Conservation (phyloP, 2,797 vertebrate genomes). For the Schizopygopsis malacanthus region DNA sequence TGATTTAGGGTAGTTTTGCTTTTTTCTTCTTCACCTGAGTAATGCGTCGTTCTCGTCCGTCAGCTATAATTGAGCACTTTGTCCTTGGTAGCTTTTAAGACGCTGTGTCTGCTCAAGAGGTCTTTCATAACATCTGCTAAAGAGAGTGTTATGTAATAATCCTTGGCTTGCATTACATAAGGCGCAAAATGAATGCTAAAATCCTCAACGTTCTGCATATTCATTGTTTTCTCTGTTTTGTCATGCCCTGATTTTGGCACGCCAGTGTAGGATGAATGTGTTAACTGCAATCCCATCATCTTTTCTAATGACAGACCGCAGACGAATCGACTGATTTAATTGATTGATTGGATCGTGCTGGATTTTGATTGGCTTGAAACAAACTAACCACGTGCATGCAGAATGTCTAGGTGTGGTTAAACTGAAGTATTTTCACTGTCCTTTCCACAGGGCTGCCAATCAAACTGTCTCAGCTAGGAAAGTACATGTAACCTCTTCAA, state of each 20-base stretch:
- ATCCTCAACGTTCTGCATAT: conserved; percentile 32
- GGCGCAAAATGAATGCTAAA: conserved; percentile 43
- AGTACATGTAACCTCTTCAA: conserved; percentile 75
- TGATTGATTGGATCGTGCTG: not conserved
- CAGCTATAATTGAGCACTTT: conserved; percentile 52
- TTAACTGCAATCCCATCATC: conserved; percentile 27
- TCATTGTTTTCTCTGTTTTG: conserved; percentile 40
- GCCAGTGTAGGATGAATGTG: conserved; percentile 2
- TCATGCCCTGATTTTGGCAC: conserved; percentile 27
- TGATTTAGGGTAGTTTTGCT: conserved; percentile 16
- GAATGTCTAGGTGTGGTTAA: not conserved
- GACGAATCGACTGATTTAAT: not conserved
- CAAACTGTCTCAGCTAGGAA: conserved; percentile 85
- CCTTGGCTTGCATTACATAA: conserved; percentile 54
- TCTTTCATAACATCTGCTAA: conserved; percentile 62
- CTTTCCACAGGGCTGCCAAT: conserved; percentile 82
- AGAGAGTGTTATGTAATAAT: conserved; percentile 61
- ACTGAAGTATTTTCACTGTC: conserved; percentile 59
- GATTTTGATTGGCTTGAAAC: not conserved
- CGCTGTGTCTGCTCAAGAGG: conserved; percentile 53
- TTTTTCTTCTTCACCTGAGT: conserved; percentile 11
- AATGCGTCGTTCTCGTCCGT: conserved; percentile 33
- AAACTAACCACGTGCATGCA: not conserved
- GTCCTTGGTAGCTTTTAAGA: conserved; percentile 65
- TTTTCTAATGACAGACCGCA: not conserved